Conservation (phyloP, 2,888 invertebrate species). For the Orgyia antiqua region DNA sequence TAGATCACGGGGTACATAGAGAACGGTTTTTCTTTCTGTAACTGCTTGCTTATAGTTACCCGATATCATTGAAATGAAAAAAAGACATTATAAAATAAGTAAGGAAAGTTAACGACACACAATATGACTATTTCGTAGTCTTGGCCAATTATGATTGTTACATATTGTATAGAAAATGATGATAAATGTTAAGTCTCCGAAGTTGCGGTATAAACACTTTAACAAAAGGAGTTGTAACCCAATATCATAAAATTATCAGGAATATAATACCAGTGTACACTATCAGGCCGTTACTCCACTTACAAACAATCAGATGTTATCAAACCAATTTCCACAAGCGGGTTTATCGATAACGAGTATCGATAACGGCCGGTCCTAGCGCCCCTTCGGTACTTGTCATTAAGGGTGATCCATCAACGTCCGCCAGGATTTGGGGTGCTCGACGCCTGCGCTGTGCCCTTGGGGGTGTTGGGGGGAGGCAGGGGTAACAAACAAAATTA, state of each 20-base stretch:
- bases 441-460: conserved; percentile 58
- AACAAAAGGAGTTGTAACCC: neutral
- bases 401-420: conserved; percentile 79
- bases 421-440: conserved; percentile 73
- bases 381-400: conserved; percentile 73
- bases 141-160: too few species aligned
- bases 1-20: too few species aligned
- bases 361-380: conserved; percentile 44
- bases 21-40: too few species aligned
- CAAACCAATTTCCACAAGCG: conserved; percentile 39
- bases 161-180: too few species aligned
- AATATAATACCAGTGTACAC: conserved; percentile 30
- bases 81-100: too few species aligned
- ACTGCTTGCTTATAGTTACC: too few species aligned
- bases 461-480: conserved; percentile 24
- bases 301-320: conserved; percentile 43
- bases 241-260: conserved; percentile 14
- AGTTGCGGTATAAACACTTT: too few species aligned
- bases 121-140: too few species aligned
- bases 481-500: conserved; percentile 70
- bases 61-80: too few species aligned
- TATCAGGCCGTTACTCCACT: conserved; percentile 20
- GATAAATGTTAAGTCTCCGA: too few species aligned
- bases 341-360: conserved; percentile 35
- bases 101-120: too few species aligned